Conservation (phyloP, 1,140 invertebrate genomes). For the Cheumatopsyche charites region DNA sequence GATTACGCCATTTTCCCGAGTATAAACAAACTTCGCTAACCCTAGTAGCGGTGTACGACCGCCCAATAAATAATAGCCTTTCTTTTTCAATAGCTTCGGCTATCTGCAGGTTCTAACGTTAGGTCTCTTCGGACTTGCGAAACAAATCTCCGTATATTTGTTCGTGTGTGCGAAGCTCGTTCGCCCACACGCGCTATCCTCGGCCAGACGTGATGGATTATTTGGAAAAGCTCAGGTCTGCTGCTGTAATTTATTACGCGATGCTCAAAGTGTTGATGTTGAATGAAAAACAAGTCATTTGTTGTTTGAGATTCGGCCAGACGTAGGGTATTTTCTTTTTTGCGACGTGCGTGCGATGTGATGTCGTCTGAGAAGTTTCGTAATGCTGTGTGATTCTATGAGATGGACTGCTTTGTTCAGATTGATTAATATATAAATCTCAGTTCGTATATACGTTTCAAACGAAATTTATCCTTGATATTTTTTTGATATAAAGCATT, state of each 20-base stretch:
- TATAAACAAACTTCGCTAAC: too few relatives aligned
- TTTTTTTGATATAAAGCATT: too few relatives aligned
- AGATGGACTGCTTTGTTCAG: too few relatives aligned
- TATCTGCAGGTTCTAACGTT: conserved; percentile 16
- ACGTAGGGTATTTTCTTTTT: too few relatives aligned
- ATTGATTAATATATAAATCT: too few relatives aligned
- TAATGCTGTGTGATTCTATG: too few relatives aligned
- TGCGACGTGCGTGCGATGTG: too few relatives aligned
- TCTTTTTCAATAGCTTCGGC: conserved; percentile 24
- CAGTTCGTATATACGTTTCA: too few relatives aligned
- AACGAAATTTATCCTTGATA: too few relatives aligned
- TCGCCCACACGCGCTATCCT: background rate
- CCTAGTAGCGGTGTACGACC: background rate
- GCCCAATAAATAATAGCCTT: conserved; percentile 36
- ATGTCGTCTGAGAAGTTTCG: too few relatives aligned
- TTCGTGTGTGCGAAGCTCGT: too few relatives aligned
- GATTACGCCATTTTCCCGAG: conserved; percentile 17
- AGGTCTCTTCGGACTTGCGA: conserved; percentile 19
- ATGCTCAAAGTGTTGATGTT: conserved; percentile 19
- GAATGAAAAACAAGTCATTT: conserved; percentile 37
- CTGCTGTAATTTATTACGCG: conserved; percentile 30
- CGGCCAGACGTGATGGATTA: conserved; percentile 31
- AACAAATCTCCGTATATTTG: conserved; percentile 25
- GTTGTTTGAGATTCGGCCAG: conserved; percentile 13
- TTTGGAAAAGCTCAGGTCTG: conserved; percentile 31